phyloP scores from a whole-genome alignment of 2,797 vertebrate genomes.

The Acanthurus leucopareius region DNA sequence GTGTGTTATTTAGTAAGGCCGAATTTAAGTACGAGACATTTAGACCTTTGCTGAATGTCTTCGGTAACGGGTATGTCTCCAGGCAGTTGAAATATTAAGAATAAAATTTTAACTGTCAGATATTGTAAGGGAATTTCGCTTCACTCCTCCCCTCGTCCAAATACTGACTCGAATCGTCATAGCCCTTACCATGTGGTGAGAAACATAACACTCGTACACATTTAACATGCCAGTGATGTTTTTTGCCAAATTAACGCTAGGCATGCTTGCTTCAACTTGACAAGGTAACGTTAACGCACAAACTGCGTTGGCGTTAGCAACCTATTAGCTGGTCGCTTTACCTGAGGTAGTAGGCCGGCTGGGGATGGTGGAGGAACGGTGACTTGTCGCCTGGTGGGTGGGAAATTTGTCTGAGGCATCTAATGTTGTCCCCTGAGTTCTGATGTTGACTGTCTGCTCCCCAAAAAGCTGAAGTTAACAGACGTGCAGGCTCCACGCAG shows the following conservation, averaged over 20 bases:
- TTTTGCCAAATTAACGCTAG: not conserved
- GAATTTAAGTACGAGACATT: not conserved
- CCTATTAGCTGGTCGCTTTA: conserved; percentile 61
- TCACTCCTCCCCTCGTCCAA: too few species aligned
- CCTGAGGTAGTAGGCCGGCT: conserved; percentile 70
- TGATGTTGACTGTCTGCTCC: conserved; percentile 6
- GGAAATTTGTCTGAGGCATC: conserved; percentile 32
- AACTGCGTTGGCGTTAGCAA: conserved; percentile 25
- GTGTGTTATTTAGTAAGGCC: not conserved
- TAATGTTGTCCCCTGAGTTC: not conserved
- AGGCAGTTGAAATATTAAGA: rapidly evolving
- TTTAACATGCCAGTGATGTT: rapidly evolving
- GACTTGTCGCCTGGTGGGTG: conserved; percentile 44
- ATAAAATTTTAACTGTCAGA: rapidly evolving
- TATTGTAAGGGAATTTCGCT: conserved; percentile 17
- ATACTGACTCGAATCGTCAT: not conserved
- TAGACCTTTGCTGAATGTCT: rapidly evolving
- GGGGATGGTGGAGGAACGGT: conserved; percentile 38
- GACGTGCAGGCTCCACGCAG: conserved; percentile 31
- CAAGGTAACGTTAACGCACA: too few species aligned
- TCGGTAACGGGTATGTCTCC: rapidly evolving
- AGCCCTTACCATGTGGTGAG: too few species aligned
- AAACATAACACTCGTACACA: too few species aligned
- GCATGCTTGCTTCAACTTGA: not conserved
- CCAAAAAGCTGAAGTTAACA: conserved; percentile 39